Base-by-base conservation (phyloP, 2,113 vertebrate species). In the Poeciliopsis prolifica region DNA sequence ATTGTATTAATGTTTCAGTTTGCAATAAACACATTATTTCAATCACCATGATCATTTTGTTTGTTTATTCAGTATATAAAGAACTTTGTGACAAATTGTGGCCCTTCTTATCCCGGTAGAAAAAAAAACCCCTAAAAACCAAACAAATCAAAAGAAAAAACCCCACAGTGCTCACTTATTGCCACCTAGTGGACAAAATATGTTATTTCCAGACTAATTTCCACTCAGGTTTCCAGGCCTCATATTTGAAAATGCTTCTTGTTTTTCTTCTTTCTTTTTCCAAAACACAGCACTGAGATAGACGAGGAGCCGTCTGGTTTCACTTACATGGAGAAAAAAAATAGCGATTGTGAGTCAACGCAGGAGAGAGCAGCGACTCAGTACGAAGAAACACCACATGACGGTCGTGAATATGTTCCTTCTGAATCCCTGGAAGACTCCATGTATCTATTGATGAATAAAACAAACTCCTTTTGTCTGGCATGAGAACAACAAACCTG, bases 181-280 rank as follows among this genome's bases (percentile, higher is more conserved):
- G 13, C 88, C 92, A 80, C 78, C 91, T 93, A 87, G 87, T 88
- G 92, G 88, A 77, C 40, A 65, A 48, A 33, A 61, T 11, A 0
- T 5, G 33, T 33, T 66, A 70, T 22, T 58, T 58, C 51, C 22
- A 24, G 51, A 58, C 44, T 48, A 17, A 19, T 5, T 48, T 48
- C 17, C 44, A 48, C 12, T 14, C 40, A 14, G 3, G 13, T 42
- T 42, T 42, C 3, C 3, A 42, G 15, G 12, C 44, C 5, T 48
- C 17, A 19, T 6, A 48, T 48, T 48, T 48, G 17, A 48, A 48
- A 48, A 48, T 48, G 17, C 14, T 48, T 48, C 17, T 48, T 4
- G 19, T 19, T 48, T 48, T 19, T 48, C 5, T 48, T 48, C 44
- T 42, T 42, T 65, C 33, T 61, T 31, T 74, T 33, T 33, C 26